Conservation (phyloP, 2,113 vertebrate species). For the Hemiprocne comata region DNA sequence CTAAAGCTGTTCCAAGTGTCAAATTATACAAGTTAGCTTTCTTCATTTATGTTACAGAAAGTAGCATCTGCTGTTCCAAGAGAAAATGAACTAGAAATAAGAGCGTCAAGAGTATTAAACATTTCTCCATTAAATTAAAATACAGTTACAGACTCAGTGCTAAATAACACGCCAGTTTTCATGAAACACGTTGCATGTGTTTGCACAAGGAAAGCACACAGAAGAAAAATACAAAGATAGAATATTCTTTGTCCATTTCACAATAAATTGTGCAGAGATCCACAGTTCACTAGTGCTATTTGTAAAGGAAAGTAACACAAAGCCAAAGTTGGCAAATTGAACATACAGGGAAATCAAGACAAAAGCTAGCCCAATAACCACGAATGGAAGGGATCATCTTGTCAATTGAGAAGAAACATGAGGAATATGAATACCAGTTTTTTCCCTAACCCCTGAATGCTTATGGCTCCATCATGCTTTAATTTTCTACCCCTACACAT, state of each 20-base stretch:
- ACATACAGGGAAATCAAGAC: constrained; percentile 50
- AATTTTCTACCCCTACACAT: constrained; percentile 42
- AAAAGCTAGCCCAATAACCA: constrained; percentile 52
- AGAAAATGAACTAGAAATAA: background rate
- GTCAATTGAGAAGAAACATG: constrained; percentile 57
- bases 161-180: background rate
- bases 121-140: constrained; percentile 4
- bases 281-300: background rate
- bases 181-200: background rate
- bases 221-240: background rate
- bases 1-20: background rate
- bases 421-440: constrained; percentile 58
- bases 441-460: constrained; percentile 2
- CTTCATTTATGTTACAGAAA: background rate
- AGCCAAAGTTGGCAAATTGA: constrained; percentile 22
- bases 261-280: background rate
- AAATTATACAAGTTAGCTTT: background rate
- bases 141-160: background rate
- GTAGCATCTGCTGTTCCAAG: background rate
- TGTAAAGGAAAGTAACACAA: background rate
- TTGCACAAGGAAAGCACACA: background rate
- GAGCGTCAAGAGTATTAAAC: background rate
- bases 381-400: constrained; percentile 56
- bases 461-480: constrained; percentile 48
- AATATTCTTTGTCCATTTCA: background rate